Evolutionary conservation across 2,888 invertebrate genomes (phyloP), one percentile per base, ranked within the genome.

Genomic region (Ornithoptera alexandrae): DNA sequence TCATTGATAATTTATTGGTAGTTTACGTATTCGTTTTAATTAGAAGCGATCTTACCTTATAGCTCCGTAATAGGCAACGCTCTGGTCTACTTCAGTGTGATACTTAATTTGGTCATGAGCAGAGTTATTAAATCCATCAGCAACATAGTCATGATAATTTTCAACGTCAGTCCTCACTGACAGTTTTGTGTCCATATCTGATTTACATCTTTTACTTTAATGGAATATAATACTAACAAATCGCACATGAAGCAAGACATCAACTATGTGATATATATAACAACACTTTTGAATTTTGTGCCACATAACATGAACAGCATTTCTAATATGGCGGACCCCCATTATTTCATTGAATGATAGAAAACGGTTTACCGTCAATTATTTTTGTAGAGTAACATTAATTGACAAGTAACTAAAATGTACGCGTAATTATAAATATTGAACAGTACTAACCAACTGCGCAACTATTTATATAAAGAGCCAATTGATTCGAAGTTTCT

Each of bases 331-430:
- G 86, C 77, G 71, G 79, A 74, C 77, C 73, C 76, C 77, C 81
- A 85, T 87, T 85, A 88, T 84, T 89, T 86, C 84, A 84, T 84
- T 84, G 84, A 80, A 81, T 84, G 70, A 63, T 70, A 60, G 62
- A 50, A 68, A 59, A 50, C 62, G 50, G 87, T 89, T 88, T 88
- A 83, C 87, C 80, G 85, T 87, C 89, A 90, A 88, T 90, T 89
- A 90, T 87, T 85, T 84, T 81, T 80, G 79, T 76, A 58, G 22
- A n/a, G 74, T 76, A 83, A 82, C 81, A 80, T 85, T 89, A 88
- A 90, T 90, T 90, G 90, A 89, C 89, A 82, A 82, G 81, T 82
- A 83, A 86, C 83, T 78, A 78, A 80, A 77, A 77, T 78, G 76
- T 46, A 18, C 39, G 57, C 53, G 42, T 57, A 61, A 84, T 84